phyloP scores from a whole-genome alignment of 2,797 vertebrate species.

The Chelmon rostratus region DNA sequence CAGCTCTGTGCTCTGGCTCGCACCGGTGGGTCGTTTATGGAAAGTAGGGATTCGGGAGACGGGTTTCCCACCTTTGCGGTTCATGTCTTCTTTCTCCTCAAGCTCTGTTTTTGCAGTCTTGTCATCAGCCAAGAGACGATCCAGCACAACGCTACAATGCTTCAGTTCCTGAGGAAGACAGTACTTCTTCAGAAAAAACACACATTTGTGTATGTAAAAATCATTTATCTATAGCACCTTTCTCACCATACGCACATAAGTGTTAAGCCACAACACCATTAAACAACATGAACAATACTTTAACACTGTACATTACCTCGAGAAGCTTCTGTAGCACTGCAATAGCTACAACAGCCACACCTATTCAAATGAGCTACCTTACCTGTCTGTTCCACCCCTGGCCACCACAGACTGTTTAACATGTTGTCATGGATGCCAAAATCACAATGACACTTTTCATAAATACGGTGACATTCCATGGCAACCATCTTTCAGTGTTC shows the following conservation, averaged over 20 bases:
- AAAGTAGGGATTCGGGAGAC: constrained; percentile 86
- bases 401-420: not conserved
- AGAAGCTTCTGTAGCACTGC: not conserved
- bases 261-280: not conserved
- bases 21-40: constrained; percentile 70
- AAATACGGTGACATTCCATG: not conserved
- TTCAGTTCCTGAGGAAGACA: constrained; percentile 67
- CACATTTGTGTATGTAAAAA: not conserved
- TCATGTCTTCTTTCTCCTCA: constrained; percentile 77
- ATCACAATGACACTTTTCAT: not conserved
- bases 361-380: constrained; percentile 55
- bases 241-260: not conserved
- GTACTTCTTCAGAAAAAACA: not conserved
- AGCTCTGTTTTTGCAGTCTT: constrained; percentile 60
- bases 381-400: not conserved
- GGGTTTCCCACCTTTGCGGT: constrained; percentile 75
- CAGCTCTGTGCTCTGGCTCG: constrained; percentile 42
- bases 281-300: not conserved
- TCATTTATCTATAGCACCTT: not conserved
- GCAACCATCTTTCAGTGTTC: not conserved
- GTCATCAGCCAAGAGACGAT: constrained; percentile 61
- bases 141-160: constrained; percentile 72
- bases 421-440: not conserved
- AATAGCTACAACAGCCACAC: constrained; percentile 21
- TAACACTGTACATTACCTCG: not conserved